Conservation (phyloP, 2,888 invertebrate species). For the Drosophila melanosoma region DNA sequence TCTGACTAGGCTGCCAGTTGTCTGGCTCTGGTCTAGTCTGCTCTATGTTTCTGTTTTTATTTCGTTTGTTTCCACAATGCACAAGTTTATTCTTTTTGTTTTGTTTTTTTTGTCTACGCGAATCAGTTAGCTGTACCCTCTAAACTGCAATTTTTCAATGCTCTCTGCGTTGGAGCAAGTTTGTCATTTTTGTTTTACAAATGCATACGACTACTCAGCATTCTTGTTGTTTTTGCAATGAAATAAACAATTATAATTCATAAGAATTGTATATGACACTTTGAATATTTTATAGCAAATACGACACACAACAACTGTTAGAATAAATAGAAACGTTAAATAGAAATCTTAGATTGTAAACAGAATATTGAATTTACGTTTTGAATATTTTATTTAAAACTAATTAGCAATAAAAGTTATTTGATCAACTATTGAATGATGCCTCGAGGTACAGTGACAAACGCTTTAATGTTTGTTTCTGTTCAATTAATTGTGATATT, state of each 20-base stretch:
- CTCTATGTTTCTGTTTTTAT: conserved; percentile 16
- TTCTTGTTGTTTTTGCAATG: conserved; percentile 13
- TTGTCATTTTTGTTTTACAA: conserved; percentile 4
- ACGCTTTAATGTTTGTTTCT: neutral
- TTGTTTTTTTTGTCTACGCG: conserved; percentile 32
- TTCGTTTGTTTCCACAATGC: conserved; percentile 13
- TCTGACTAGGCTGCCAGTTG: conserved; percentile 35
- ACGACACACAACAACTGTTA: neutral
- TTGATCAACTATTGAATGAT: neutral
- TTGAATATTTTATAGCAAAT: neutral
- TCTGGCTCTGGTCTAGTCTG: conserved; percentile 52
- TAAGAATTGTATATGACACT: conserved; percentile 1
- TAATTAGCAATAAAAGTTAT: neutral
- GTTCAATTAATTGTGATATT: neutral
- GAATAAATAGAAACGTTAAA: neutral
- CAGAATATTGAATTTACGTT: neutral
- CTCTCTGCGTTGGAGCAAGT: neutral
- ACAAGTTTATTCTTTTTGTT: neutral
- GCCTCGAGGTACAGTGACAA: neutral
- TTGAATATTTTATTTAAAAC: neutral
- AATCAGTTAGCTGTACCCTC: conserved; percentile 26
- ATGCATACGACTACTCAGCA: neutral
- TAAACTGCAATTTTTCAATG: conserved; percentile 26
- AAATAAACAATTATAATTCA: conserved; percentile 25
- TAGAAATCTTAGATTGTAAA: neutral